Evolutionary conservation across 2,888 invertebrate species (phyloP).

Genomic region (Abscondita cerata): DNA sequence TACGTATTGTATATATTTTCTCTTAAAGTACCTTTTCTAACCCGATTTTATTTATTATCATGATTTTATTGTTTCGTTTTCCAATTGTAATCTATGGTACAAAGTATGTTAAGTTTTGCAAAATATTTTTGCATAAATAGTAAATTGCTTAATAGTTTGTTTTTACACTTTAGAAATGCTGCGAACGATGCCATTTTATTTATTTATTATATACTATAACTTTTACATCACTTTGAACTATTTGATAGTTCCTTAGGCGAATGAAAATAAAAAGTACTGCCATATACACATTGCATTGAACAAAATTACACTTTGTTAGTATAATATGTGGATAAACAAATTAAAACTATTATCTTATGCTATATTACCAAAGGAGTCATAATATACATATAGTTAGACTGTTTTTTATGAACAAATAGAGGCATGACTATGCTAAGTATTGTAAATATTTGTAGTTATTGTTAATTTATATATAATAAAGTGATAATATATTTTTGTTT

Average conservation of each 20-base stretch:
- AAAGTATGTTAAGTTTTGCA: neutral
- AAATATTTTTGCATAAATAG: neutral
- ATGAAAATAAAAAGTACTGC: no score
- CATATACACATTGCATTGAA: neutral
- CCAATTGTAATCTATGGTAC: neutral
- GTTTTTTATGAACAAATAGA: constrained; percentile 5
- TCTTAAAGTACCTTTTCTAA: constrained; percentile 3
- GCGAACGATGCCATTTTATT: neutral
- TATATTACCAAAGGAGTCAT: constrained; percentile 1
- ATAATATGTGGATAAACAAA: neutral
- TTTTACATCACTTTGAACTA: neutral
- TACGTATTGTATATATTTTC: constrained; percentile 4
- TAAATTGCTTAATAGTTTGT: no score
- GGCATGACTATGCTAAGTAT: constrained; percentile 14
- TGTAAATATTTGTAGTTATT: constrained; percentile 17
- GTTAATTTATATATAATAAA: constrained; percentile 23
- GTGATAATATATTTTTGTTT: constrained; percentile 11
- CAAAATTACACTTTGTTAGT: neutral
- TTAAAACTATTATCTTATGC: neutral
- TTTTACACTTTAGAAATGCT: neutral
- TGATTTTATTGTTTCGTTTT: neutral
- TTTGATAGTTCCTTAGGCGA: no score
- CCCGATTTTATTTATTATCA: neutral
- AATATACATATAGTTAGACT: neutral
- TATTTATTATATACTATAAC: neutral